Base-by-base conservation (phyloP, 2,888 invertebrate species). In the Eubasilissa splendida region DNA sequence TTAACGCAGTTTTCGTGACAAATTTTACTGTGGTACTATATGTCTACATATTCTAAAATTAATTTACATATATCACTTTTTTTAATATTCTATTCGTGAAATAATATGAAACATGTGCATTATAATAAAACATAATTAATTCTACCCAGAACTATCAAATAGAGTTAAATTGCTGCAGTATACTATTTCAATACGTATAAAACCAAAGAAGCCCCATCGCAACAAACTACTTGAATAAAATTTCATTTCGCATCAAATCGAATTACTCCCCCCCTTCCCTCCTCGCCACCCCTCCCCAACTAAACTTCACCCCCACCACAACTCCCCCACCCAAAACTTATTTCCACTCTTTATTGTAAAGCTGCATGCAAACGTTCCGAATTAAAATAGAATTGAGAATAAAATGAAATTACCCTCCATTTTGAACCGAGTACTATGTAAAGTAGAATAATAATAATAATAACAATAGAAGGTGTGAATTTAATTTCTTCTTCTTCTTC, bases 211-310 rank as follows among this genome's bases (percentile, higher is more conserved):
- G 50, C 78, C 80, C 59, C 78, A 70, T 77, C 77, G 80, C 75
- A 80, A 82, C 80, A 82, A 82, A 82, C 82, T 82, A 80, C 82
- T 82, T 78, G 80, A 80, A 80, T 80, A 80, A 82, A 82, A 80
- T 82, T 80, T 78, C 80, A 80, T 82, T 82, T 80, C 78, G 50
- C 80, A 82, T 80, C 78, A 82, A 82, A 82, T 82, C 78, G 80
- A 78, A 82, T 82, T 82, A 82, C 76, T 70, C 59, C 73, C 11
- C 70, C 4, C 70, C 22, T 22, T 22, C 22, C 52, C 77, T 63
- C 56, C 71, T 22, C 70, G 9, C 53, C 14, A 50, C 65, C 54
- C 60, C 75, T 59, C 50, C 59, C 68, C 50, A 14, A n/a, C 1
- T 22, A 1, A 11, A 7, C 22, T 53, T 52, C 60, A 52, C 50